These are phyloP conservation scores for Asobara japonica DNA, from an alignment of 1,140 invertebrate genomes.

Conservation along the genomic window DNA sequence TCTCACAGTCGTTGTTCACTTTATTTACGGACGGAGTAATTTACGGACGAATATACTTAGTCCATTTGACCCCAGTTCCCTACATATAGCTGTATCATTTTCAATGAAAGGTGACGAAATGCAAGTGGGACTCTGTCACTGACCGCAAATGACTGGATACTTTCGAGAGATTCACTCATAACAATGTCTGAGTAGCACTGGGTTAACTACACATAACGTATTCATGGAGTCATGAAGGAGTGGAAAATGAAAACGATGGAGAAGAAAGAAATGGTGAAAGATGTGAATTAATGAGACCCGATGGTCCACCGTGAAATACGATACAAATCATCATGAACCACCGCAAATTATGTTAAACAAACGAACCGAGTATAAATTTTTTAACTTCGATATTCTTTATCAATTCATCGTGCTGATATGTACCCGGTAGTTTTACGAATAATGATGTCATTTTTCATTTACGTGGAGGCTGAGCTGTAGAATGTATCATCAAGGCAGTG, in stretches of 20 bases:
- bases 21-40: slow-evolving; percentile 6
- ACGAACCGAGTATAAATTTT: not conserved
- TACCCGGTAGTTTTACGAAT: no score
- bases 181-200: not conserved
- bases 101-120: not conserved
- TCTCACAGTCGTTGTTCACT: no score
- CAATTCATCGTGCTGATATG: no score
- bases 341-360: slow-evolving; percentile 8
- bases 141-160: slow-evolving; percentile 15
- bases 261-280: not conserved
- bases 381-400: no score
- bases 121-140: slow-evolving; percentile 24
- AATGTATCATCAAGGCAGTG: no score
- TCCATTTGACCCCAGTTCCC: not conserved
- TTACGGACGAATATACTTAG: not conserved
- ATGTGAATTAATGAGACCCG: slow-evolving; percentile 13
- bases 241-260: not conserved
- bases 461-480: no score
- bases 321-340: not conserved
- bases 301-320: slow-evolving; percentile 9
- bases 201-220: not conserved
- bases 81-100: not conserved
- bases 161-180: slow-evolving; percentile 6
- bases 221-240: not conserved
- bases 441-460: no score